A percentile compares a stretch with the other conserved stretches of the same genome.
phyloP scores from a whole-genome alignment of 2,888 invertebrate species.

The Exephanes ischioxanthus region DNA sequence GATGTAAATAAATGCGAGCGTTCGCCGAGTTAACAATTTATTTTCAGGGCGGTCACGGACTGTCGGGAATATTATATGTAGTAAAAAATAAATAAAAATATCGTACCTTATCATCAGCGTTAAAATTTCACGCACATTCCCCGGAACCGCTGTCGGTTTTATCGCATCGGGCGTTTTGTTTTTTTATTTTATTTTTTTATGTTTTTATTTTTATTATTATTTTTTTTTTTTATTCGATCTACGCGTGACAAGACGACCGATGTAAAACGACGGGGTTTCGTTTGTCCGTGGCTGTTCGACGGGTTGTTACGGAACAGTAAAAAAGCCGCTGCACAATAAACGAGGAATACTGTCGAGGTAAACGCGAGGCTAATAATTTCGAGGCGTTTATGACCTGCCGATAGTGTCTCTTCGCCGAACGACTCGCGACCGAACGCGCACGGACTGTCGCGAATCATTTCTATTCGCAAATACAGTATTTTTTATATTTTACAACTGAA shows the following conservation, averaged over 20 bases:
- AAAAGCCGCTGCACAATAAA: conserved; percentile 11
- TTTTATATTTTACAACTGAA: not conserved
- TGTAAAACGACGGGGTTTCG: not conserved
- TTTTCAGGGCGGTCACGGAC: not conserved
- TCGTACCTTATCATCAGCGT: not conserved
- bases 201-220: not conserved
- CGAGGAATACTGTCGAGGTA: conserved; percentile 27
- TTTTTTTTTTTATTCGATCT: not conserved
- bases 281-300: not conserved
- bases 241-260: not conserved
- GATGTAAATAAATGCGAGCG: conserved; percentile 1
- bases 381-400: conserved; percentile 44
- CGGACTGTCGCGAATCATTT: conserved; percentile 4
- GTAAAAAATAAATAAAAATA: conserved; percentile 6
- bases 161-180: not conserved
- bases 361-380: conserved; percentile 40
- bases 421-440: conserved; percentile 6
- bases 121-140: not conserved
- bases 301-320: conserved; percentile 1
- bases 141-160: not conserved
- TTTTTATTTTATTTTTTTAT: too few relatives aligned
- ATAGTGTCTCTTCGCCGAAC: conserved; percentile 45
- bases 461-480: conserved; percentile 5
- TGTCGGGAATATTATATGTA: not conserved
- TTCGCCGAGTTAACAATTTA: not conserved